Base-by-base conservation (phyloP, 2,797 vertebrate species). In the Tarsius wallacei region DNA sequence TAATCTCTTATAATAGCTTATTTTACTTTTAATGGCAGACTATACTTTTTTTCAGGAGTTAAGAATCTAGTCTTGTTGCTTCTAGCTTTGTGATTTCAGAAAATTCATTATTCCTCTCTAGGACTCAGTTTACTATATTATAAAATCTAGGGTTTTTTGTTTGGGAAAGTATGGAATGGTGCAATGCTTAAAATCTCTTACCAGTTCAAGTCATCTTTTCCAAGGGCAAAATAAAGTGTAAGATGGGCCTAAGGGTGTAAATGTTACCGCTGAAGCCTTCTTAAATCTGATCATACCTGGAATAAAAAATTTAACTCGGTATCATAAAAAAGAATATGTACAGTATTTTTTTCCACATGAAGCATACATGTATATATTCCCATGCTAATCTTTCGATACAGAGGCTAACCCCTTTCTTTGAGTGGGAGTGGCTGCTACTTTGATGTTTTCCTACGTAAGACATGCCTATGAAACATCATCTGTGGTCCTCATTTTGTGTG, bases 51-150 rank as follows among this genome's bases (percentile, higher is more conserved):
- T 93, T 73, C 26, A 73, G 42, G 19, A 70, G 42, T 73, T 87
- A 47, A 55, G 47, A 82, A 89, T 84, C 5, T 3, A 53, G 7
- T 57, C 96, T 55, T 89, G 49, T 87, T 90, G 47, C 22, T 86
- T 93, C 12, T 61, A 74, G 28, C 28, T 87, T 57, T 83, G 28
- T 42, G 53, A 53, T 91, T 77, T 89, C 71, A 77, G 53, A 85
- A 91, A 36, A 47, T 86, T 94, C 14, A 90, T 76, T 85, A 63
- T 94, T 76, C 13, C 26, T 87, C 17, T 81, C 11, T 94, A 61
- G 7, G n/a, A 51, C 6, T 81, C n/a, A 36, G 59, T 84, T 87
- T 85, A 47, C 21, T 89, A 74, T 92, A 76, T 61, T 71, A 42
- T 68, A 91, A 55, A 57, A 80, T 61, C 42, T 63, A 8, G n/a